Evolutionary conservation across 2,113 vertebrate genomes (phyloP), one percentile per base, ranked within the genome.

Genomic region (Planiliza haematocheilus): DNA sequence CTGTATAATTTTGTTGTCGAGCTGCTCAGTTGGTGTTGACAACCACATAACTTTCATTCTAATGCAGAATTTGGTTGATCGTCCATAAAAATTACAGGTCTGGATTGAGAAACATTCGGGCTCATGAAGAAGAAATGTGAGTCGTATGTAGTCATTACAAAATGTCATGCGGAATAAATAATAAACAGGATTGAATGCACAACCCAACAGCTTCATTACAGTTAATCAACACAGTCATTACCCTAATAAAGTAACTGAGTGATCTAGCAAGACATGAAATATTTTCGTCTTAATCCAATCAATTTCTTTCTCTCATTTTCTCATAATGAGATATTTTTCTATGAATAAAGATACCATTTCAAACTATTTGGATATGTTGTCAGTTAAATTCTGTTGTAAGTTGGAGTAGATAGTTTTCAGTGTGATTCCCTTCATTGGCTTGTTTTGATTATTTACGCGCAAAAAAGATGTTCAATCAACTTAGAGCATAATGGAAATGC

Each of bases 151-250:
- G 72, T 71, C 70, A 45, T 17, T 51, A 46, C 0, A 10, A 39
- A 69, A 69, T 48, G 10, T 37, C 42, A 16, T 12, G 13, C 39
- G 57, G 24, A 81, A 72, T 68, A 55, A 77, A 63, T 59, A 14
- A n/a, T n/a, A n/a, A n/a, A n/a, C n/a, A n/a, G n/a, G n/a, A n/a
- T 67, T 71, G 7, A 61, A 61, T 77, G 64, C 70, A 24, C 38
- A 65, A 48, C 48, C 58, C 41, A 70, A 46, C 67, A 63, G 59
- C 60, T 76, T 74, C 51, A 16, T 77, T n/a, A 41, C 7, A 79
- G 79, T 79, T 73, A 85, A 85, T 87, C 74, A 75, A 63, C 74
- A 70, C 59, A n/a, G 68, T 79, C 16, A 86, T 87, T 82, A 76
- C 4, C 39, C 63, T 82, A 81, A 84, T 91, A 69, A 84, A 84